Percentiles rank a stretch among this genome's conserved stretches.
Evolutionary conservation across 1,140 invertebrate species (phyloP).

Genomic region (Wiebesia pumilae): DNA sequence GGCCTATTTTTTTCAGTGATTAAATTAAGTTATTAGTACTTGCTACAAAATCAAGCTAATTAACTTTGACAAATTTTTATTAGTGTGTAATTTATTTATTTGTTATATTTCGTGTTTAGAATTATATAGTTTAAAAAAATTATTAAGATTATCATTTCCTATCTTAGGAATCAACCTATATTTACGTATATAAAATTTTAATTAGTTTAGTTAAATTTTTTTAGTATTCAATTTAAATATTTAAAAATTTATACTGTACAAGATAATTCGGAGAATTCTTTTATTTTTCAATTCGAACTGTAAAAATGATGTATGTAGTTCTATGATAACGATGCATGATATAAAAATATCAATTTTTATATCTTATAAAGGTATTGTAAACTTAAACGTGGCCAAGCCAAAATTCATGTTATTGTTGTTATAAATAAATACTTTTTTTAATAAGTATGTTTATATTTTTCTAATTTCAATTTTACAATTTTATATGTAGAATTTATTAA

Average conservation of each 20-base stretch:
- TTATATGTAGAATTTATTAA: background rate
- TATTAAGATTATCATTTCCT: background rate
- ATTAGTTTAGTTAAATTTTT: background rate
- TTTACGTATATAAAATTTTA: background rate
- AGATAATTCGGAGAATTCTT: background rate
- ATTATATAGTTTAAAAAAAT: constrained; percentile 1
- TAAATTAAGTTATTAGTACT: constrained; percentile 14
- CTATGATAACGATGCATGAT: background rate
- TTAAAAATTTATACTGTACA: constrained; percentile 13
- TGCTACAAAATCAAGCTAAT: background rate
- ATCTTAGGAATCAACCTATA: background rate
- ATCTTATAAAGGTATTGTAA: constrained; percentile 23
- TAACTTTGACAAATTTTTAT: background rate
- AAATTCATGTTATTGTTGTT: constrained; percentile 26
- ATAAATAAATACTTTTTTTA: constrained; percentile 41
- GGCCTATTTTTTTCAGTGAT: background rate
- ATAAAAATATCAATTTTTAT: constrained; percentile 36
- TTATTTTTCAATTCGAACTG: background rate
- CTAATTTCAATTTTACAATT: constrained; percentile 29
- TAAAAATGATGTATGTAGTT: constrained; percentile 7
- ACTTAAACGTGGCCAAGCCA: constrained; percentile 14
- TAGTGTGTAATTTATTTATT: constrained; percentile 24
- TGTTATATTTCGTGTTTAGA: background rate
- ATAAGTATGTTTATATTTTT: constrained; percentile 26
- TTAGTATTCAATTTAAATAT: constrained; percentile 6